phyloP scores from a whole-genome alignment of 2,888 invertebrate genomes.

The Elmis aenea region DNA sequence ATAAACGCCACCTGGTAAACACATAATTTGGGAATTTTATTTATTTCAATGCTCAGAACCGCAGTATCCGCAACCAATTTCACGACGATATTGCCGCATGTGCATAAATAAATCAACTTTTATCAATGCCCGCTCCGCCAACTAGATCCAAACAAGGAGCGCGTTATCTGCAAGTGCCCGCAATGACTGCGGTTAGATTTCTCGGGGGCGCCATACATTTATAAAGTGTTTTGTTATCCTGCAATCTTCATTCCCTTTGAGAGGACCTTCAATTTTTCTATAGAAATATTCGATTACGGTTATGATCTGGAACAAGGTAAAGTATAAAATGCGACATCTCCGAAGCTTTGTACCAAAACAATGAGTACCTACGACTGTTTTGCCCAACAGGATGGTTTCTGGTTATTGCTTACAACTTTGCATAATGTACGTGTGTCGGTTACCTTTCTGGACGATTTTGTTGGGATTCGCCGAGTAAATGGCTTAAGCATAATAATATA shows the following conservation, averaged over 20 bases:
- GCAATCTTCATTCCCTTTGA: constrained; percentile 26
- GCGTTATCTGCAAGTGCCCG: constrained; percentile 24
- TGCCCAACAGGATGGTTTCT: constrained; percentile 17
- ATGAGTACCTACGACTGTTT: constrained; percentile 14
- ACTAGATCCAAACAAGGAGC: constrained; percentile 19
- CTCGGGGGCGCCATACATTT: constrained; percentile 29
- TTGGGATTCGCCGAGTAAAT: no score
- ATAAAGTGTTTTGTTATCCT: constrained; percentile 27
- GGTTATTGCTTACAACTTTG: constrained; percentile 24
- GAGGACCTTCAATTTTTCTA: constrained; percentile 16
- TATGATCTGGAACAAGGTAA: constrained; percentile 16
- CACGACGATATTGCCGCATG: constrained; percentile 12
- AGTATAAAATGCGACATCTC: constrained; percentile 21
- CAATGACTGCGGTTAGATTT: constrained; percentile 30
- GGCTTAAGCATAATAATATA: no score
- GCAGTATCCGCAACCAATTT: constrained; percentile 19
- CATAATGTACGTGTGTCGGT: constrained; percentile 21
- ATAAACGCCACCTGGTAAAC: no score
- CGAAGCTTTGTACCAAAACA: constrained; percentile 7
- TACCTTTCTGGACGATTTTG: no score
- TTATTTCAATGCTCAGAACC: constrained; percentile 9
- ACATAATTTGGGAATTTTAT: neutral
- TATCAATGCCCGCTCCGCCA: constrained; percentile 22
- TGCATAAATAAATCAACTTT: constrained; percentile 27
- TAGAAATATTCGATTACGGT: constrained; percentile 16